Percentiles rank a stretch among this genome's conserved stretches.
Conservation (phyloP, 2,113 vertebrate species). For the Nycticorax nycticorax region DNA sequence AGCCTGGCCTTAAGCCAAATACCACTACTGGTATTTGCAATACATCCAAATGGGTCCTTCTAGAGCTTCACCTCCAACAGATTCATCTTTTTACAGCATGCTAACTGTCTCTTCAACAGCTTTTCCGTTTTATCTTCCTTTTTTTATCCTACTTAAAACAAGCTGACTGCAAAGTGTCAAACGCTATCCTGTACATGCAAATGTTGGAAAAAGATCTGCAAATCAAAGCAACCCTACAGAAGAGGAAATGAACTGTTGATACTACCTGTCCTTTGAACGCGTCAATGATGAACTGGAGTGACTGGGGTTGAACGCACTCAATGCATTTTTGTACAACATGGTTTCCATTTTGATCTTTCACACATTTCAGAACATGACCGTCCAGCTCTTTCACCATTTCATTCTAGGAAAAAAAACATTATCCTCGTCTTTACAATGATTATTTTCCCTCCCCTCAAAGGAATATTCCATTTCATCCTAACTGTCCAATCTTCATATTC, state of each 20-base stretch:
- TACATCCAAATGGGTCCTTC: neutral
- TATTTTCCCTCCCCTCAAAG: neutral
- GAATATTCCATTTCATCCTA: neutral
- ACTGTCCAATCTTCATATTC: neutral
- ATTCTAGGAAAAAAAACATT: constrained; percentile 75
- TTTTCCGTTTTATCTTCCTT: neutral
- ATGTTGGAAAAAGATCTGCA: neutral
- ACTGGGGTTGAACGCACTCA: constrained; percentile 95
- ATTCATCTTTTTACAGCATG: neutral
- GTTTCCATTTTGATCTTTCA: constrained; percentile 98
- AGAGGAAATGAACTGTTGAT: neutral
- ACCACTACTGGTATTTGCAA: neutral
- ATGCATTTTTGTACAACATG: constrained; percentile 98
- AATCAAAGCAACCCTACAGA: neutral
- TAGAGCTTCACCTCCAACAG: neutral
- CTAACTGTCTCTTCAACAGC: neutral
- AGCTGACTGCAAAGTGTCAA: neutral
- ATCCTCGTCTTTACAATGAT: neutral
- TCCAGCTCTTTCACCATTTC: constrained; percentile 95
- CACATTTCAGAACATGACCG: constrained; percentile 95
- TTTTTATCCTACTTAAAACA: neutral
- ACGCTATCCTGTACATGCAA: neutral
- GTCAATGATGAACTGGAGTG: constrained; percentile 94
- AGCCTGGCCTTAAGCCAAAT: neutral
- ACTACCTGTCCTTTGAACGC: constrained; percentile 95